These are phyloP conservation scores for Rhynchonycteris naso DNA, from an alignment of 2,797 vertebrate species.

Conservation along the genomic window DNA sequence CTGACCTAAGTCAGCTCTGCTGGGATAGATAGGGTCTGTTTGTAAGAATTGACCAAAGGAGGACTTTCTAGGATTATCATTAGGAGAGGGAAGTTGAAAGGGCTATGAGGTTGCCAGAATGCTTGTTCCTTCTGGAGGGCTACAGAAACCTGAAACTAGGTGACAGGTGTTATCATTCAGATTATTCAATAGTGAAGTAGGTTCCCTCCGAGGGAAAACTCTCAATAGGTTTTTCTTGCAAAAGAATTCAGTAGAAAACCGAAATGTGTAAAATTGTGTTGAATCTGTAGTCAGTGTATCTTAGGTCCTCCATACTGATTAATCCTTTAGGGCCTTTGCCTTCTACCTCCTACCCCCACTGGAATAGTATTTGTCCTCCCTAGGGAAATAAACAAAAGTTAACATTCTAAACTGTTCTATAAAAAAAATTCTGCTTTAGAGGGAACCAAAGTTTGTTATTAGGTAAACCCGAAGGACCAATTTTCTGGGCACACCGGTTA, in stretches of 20 bases:
- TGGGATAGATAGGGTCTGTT: background rate
- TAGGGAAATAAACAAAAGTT: background rate
- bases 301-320: background rate
- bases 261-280: background rate
- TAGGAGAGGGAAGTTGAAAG: background rate
- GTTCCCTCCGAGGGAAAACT: background rate
- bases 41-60: background rate
- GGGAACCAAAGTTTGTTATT: background rate
- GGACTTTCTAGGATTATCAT: background rate
- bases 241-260: background rate
- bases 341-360: background rate
- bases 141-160: background rate
- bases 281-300: background rate
- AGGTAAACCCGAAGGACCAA: slow-evolving; percentile 7
- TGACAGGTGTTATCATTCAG: background rate
- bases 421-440: background rate
- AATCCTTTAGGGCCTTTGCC: background rate
- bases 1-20: slow-evolving; percentile 3
- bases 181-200: background rate
- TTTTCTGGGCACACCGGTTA: background rate
- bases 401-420: background rate
- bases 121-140: background rate
- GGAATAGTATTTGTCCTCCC: background rate
- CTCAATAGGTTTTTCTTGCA: background rate
- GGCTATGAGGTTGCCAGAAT: background rate